Percentiles rank a stretch among this genome's conserved stretches.
These are phyloP conservation scores for Montipora cactus DNA, from an alignment of 64 coral and sea anemone genomes.

Conservation along the genomic window DNA sequence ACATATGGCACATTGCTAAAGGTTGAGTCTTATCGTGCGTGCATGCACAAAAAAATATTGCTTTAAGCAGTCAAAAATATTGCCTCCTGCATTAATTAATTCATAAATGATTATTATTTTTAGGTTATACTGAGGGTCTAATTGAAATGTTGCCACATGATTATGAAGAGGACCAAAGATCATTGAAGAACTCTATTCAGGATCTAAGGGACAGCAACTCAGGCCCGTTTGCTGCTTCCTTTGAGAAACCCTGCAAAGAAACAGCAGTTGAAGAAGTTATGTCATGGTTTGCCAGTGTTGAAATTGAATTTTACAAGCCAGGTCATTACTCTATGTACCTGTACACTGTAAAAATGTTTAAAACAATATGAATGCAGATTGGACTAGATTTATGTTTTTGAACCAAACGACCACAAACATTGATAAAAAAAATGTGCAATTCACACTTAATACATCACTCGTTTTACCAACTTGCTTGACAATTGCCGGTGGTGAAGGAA, in stretches of 20 bases:
- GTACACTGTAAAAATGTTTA: too few relatives aligned
- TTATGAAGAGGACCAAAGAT: background rate
- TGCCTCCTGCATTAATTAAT: background rate
- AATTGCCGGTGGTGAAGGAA: too few relatives aligned
- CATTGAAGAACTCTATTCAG: slow-evolving; percentile 15
- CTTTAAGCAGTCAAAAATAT: background rate
- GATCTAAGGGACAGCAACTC: background rate
- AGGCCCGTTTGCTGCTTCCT: slow-evolving; percentile 1
- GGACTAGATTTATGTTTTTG: too few relatives aligned
- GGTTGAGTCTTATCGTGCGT: background rate
- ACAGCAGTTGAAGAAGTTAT: slow-evolving; percentile 18
- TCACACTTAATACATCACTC: too few relatives aligned
- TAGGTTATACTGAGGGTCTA: background rate
- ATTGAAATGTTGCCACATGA: background rate
- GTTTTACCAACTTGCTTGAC: too few relatives aligned
- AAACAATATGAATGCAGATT: too few relatives aligned
- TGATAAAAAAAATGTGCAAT: too few relatives aligned
- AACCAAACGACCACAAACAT: too few relatives aligned
- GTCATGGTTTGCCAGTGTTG: too few relatives aligned
- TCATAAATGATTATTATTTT: background rate
- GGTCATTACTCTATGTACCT: too few relatives aligned
- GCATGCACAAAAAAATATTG: background rate
- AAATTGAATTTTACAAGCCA: too few relatives aligned
- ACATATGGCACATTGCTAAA: background rate
- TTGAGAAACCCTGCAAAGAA: slow-evolving; percentile 35